phyloP scores from a whole-genome alignment of 2,888 invertebrate species.

The Gymnosoma rotundatum region DNA sequence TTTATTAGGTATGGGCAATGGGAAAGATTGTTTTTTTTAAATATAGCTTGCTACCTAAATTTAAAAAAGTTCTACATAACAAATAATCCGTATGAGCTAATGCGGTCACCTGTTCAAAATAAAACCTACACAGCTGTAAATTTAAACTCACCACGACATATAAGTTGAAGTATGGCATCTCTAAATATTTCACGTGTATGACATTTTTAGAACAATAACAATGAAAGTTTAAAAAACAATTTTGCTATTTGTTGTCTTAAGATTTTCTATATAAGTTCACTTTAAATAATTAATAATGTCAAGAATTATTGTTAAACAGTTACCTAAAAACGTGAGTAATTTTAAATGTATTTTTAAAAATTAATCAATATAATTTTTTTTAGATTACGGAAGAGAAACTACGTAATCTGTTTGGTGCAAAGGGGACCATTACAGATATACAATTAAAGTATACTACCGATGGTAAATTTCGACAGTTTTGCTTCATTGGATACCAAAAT shows the following conservation, averaged over 20 bases:
- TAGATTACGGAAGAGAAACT: slow-evolving; percentile 91
- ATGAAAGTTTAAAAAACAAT: slow-evolving; percentile 35
- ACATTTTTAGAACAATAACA: slow-evolving; percentile 64
- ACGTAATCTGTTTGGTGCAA: slow-evolving; percentile 88
- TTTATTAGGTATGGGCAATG: too few relatives aligned
- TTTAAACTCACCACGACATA: not conserved
- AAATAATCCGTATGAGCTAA: too few relatives aligned
- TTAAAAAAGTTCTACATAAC: too few relatives aligned
- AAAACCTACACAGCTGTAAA: not conserved
- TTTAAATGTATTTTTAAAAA: not conserved
- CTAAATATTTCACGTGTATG: slow-evolving; percentile 44
- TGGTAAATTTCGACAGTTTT: slow-evolving; percentile 96
- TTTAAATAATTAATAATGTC: slow-evolving; percentile 83
- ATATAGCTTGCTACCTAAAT: too few relatives aligned
- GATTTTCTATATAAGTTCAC: not conserved
- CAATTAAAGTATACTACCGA: slow-evolving; percentile 95
- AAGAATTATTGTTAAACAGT: slow-evolving; percentile 93
- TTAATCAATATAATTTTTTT: not conserved
- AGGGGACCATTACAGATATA: slow-evolving; percentile 95
- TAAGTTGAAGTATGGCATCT: slow-evolving; percentile 10
- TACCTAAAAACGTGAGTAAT: slow-evolving; percentile 90
- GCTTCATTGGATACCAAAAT: slow-evolving; percentile 94
- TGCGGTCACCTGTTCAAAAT: too few relatives aligned
- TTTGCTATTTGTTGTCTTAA: too few relatives aligned
- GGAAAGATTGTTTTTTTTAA: too few relatives aligned